Conservation (phyloP, 2,888 invertebrate species). For the Amblyjoppa fuscipennis region DNA sequence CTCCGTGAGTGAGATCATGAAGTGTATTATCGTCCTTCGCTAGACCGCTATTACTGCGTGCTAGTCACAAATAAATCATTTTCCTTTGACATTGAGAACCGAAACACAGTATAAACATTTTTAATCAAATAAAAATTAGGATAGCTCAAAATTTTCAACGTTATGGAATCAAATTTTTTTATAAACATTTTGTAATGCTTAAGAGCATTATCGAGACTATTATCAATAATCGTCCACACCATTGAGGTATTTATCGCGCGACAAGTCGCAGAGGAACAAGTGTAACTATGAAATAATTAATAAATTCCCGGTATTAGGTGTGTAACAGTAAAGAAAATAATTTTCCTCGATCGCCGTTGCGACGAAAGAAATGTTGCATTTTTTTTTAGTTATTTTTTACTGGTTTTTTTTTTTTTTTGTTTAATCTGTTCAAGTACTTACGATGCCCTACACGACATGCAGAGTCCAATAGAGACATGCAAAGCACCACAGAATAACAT, state of each 20-base stretch:
- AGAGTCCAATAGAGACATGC: conserved; percentile 85
- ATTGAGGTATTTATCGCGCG: conserved; percentile 24
- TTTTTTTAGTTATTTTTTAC: conserved; percentile 6
- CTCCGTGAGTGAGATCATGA: conserved; percentile 12
- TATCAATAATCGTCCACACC: not conserved
- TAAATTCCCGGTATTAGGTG: not conserved
- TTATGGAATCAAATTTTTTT: not conserved
- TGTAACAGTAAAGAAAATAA: conserved; percentile 16
- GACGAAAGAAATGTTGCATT: not conserved
- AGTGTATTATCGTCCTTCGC: conserved; percentile 21
- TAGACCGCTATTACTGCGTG: conserved; percentile 21
- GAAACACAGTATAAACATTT: not conserved
- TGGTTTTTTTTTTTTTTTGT: conserved; percentile 72
- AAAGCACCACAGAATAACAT: conserved; percentile 85
- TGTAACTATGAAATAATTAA: not conserved
- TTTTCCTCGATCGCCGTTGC: conserved; percentile 25
- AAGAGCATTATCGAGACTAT: not conserved
- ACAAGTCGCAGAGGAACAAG: not conserved
- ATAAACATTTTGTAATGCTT: not conserved
- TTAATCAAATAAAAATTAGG: not conserved
- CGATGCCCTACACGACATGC: conserved; percentile 85
- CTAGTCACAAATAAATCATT: not conserved
- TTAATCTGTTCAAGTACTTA: conserved; percentile 81
- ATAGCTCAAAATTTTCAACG: not conserved
- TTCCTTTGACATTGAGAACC: not conserved